phyloP scores from a whole-genome alignment of 2,888 invertebrate species.

The Pachliopta kotzebuea region DNA sequence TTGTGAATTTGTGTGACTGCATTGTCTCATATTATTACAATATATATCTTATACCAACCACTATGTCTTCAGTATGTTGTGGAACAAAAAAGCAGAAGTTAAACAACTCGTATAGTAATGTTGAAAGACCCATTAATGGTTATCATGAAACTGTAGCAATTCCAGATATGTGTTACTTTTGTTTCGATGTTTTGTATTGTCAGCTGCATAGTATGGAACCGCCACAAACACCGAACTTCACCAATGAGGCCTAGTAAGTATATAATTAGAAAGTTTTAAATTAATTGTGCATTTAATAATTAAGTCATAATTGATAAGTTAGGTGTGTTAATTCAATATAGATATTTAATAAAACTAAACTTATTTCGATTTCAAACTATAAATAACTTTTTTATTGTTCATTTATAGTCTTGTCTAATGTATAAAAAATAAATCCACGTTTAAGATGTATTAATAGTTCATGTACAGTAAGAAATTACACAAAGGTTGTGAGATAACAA shows the following conservation, averaged over 20 bases:
- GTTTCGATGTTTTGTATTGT: constrained; percentile 98
- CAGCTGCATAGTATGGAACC: constrained; percentile 96
- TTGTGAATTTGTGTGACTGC: constrained; percentile 53
- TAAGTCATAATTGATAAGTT: background rate
- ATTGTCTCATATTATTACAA: constrained; percentile 49
- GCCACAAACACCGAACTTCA: constrained; percentile 94
- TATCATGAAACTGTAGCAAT: constrained; percentile 85
- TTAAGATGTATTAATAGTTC: too few species aligned
- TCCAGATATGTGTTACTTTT: constrained; percentile 99
- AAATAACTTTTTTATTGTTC: too few species aligned
- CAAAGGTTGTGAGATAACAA: too few species aligned
- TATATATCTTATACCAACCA: constrained; percentile 46
- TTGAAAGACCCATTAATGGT: constrained; percentile 81
- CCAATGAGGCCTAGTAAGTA: constrained; percentile 97
- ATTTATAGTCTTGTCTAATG: too few species aligned
- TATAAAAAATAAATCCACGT: too few species aligned
- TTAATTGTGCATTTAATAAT: background rate
- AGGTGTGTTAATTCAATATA: too few species aligned
- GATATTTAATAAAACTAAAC: too few species aligned
- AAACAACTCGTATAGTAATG: constrained; percentile 82
- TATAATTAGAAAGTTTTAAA: constrained; percentile 14
- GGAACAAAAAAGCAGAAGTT: constrained; percentile 95
- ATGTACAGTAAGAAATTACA: too few species aligned
- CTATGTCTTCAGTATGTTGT: constrained; percentile 95
- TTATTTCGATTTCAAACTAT: too few species aligned